Evolutionary conservation across 2,888 invertebrate genomes (phyloP).

Genomic region (Pimpla rufipes): DNA sequence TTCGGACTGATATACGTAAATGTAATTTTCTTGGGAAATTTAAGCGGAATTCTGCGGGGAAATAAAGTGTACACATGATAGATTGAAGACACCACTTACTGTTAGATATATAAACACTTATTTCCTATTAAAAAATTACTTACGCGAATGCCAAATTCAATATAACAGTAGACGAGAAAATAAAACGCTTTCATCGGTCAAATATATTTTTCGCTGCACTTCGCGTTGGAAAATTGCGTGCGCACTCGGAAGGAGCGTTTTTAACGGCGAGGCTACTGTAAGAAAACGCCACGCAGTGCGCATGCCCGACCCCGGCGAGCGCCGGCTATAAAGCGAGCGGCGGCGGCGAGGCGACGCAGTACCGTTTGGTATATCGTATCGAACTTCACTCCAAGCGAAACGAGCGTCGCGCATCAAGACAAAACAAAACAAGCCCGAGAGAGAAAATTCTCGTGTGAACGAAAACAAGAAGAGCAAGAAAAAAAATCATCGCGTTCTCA

Average conservation of each 20-base stretch:
- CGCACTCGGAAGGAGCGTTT: neutral
- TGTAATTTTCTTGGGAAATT: too few relatives aligned
- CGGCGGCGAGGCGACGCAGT: constrained; percentile 10
- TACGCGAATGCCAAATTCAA: too few relatives aligned
- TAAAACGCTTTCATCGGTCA: too few relatives aligned
- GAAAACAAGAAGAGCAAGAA: neutral
- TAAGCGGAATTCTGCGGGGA: too few relatives aligned
- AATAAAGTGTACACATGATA: too few relatives aligned
- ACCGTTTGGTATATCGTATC: neutral
- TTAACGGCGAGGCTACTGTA: neutral
- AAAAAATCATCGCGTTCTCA: neutral
- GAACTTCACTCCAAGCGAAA: neutral
- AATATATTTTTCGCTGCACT: too few relatives aligned
- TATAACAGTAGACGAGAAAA: too few relatives aligned
- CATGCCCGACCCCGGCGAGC: constrained; percentile 12
- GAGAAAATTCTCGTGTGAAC: neutral
- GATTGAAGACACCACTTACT: too few relatives aligned
- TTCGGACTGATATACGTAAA: too few relatives aligned
- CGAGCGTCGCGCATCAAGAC: neutral
- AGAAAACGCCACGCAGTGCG: neutral
- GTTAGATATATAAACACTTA: too few relatives aligned
- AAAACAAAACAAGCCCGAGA: neutral
- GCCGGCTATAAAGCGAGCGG: constrained; percentile 4
- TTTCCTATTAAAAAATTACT: too few relatives aligned
- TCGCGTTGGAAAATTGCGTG: too few relatives aligned